Conservation (phyloP, 2,797 vertebrate genomes). For the Acipenser ruthenus region DNA sequence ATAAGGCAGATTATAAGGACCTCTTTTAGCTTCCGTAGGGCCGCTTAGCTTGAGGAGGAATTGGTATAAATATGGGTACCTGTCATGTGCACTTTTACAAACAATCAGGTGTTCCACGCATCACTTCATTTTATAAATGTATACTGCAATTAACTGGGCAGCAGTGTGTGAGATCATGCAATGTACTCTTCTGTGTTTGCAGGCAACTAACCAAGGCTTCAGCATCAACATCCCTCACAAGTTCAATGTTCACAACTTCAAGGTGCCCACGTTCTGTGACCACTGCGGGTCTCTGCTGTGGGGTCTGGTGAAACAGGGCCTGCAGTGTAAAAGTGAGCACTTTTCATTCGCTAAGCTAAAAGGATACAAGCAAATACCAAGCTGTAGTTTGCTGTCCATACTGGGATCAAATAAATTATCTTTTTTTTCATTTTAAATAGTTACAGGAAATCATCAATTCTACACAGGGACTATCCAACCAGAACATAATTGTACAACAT, state of each 20-base stretch:
- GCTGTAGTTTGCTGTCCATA: neutral
- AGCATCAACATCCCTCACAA: slow-evolving; percentile 95
- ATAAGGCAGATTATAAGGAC: too few species aligned
- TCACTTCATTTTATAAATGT: too few species aligned
- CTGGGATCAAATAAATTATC: neutral
- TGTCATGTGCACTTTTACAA: too few species aligned
- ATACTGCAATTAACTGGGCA: too few species aligned
- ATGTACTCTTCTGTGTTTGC: slow-evolving; percentile 10
- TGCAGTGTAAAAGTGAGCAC: slow-evolving; percentile 89
- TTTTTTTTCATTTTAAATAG: neutral
- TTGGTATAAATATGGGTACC: too few species aligned
- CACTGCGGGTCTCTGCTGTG: slow-evolving; percentile 94
- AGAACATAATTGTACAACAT: too few species aligned
- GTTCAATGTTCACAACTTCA: slow-evolving; percentile 88
- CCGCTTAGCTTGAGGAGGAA: too few species aligned
- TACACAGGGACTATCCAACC: too few species aligned
- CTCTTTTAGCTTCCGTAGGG: too few species aligned
- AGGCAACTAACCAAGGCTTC: slow-evolving; percentile 81
- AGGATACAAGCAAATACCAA: neutral
- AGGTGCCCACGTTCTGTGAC: slow-evolving; percentile 90
- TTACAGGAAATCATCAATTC: too few species aligned
- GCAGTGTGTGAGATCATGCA: too few species aligned
- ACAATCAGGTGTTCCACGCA: too few species aligned
- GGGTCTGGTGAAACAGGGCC: slow-evolving; percentile 85
- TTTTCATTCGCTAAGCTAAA: fast-evolving